Percentiles rank a stretch among this genome's conserved stretches.
These are phyloP conservation scores for Apotomis capreana DNA, from an alignment of 2,888 invertebrate genomes.

Conservation along the genomic window DNA sequence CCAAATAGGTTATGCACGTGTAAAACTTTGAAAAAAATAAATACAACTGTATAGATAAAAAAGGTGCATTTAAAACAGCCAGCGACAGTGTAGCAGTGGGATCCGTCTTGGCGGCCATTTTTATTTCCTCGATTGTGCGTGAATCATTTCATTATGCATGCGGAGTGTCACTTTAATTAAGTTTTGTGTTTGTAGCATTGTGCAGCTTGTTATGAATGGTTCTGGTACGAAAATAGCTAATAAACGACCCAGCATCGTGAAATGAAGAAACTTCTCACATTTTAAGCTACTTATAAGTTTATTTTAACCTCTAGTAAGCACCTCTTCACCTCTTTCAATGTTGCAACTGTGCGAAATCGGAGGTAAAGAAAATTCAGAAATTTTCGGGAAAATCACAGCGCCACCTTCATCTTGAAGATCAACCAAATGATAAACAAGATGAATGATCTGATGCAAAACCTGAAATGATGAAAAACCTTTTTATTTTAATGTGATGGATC, in stretches of 20 bases:
- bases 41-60: not conserved
- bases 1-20: too few species aligned
- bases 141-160: conserved; percentile 79
- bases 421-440: too few species aligned
- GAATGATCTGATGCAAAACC: too few species aligned
- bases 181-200: conserved; percentile 74
- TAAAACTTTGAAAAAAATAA: not conserved
- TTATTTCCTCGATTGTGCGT: conserved; percentile 59
- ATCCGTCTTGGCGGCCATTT: conserved; percentile 43
- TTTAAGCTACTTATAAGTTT: not conserved
- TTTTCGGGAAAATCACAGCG: too few species aligned
- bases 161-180: conserved; percentile 79
- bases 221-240: conserved; percentile 49
- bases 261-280: not conserved
- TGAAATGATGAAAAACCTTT: too few species aligned
- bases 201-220: conserved; percentile 69
- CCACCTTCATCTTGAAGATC: too few species aligned
- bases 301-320: too few species aligned
- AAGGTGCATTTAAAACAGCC: conserved; percentile 30
- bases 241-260: conserved; percentile 11
- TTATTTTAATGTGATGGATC: too few species aligned
- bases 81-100: conserved; percentile 31
- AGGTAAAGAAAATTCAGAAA: too few species aligned
- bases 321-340: too few species aligned
- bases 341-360: too few species aligned